A percentile compares a stretch with the other conserved stretches of the same genome.
Evolutionary conservation across 2,888 invertebrate species (phyloP).

Genomic region (Pristionchus fissidentatus): DNA sequence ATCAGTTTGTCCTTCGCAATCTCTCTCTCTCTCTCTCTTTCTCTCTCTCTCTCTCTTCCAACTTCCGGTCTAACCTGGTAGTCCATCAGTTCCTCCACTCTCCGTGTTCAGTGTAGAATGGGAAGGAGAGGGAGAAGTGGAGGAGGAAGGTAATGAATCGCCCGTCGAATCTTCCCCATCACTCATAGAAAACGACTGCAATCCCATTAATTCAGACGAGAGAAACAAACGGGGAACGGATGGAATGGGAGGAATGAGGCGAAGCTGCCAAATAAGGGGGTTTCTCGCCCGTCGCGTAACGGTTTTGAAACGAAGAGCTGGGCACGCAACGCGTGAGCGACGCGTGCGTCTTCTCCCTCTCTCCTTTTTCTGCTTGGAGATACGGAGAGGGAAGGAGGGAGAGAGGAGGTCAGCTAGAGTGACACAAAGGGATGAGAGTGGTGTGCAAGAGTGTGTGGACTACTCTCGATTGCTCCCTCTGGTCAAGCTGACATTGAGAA

Average conservation of each 20-base stretch:
- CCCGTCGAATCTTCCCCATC: slow-evolving; percentile 10
- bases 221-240: background rate
- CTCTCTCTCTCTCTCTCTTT: background rate
- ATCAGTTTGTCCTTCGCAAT: background rate
- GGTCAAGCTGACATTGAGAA: background rate
- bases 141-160: slow-evolving; percentile 37
- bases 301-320: slow-evolving; percentile 37
- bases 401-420: slow-evolving; percentile 40
- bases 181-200: slow-evolving; percentile 45
- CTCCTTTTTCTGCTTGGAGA: background rate
- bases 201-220: slow-evolving; percentile 20
- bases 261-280: background rate
- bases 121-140: slow-evolving; percentile 40
- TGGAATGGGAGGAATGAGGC: background rate
- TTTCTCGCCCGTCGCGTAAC: slow-evolving; percentile 20
- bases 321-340: slow-evolving; percentile 41
- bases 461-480: slow-evolving; percentile 4
- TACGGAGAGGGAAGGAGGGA: background rate
- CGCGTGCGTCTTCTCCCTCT: background rate
- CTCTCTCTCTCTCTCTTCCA: background rate
- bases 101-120: slow-evolving; percentile 16
- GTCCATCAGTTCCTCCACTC: background rate
- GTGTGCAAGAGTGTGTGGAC: background rate
- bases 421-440: slow-evolving; percentile 12
- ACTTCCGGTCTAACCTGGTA: slow-evolving; percentile 4